Evolutionary conservation across 2,888 invertebrate species (phyloP), one percentile per base, ranked within the genome.

Genomic region (Nomada ferruginata): DNA sequence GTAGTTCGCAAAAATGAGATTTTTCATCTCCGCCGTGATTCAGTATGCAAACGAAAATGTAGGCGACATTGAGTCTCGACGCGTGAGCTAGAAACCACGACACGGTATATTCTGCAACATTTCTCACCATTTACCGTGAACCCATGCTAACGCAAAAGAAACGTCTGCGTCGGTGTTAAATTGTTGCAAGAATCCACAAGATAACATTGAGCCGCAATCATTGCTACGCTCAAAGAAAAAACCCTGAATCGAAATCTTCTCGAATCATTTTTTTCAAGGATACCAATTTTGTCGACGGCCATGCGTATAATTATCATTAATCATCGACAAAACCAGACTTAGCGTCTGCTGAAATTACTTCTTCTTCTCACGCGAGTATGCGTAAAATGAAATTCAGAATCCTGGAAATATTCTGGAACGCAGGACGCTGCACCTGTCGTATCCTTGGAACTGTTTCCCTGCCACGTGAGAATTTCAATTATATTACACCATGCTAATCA

Each of bases 41-140:
- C 26, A 18, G 64, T 64, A 42, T 73, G 73, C 69, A 44, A 73
- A 73, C 68, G 68, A 53, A 69, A 65, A 73, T 59, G 64, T 36
- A 23, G 47, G 18, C 47, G 79, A 23, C 73, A 81, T 73, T 79
- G 80, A 78, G 23, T 23, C n/a, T 13, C 52, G n/a, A 50, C 36
- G 15, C 13, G 13, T 7, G 18, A 1, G 50, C 23, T 50, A 13
- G 55, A 59, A 65, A 53, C 15, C 74, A n/a, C 20, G 50, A 59
- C 29, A 36, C 36, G 36, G 15, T 42, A 59, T 23, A 47, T 66
- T 50, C 20, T 3, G 9, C 9, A 18, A 18, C 15, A 23, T 73
- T 66, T 57, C 20, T 65, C 66, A 18, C 36, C 23, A 15, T 47
- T 50, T 26, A 20, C 20, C 42, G 53, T 2, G 57, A 64, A n/a